A percentile compares a stretch with the other conserved stretches of the same genome.
phyloP scores from a whole-genome alignment of 1,140 invertebrate species.

The Macrobrachium rosenbergii region DNA sequence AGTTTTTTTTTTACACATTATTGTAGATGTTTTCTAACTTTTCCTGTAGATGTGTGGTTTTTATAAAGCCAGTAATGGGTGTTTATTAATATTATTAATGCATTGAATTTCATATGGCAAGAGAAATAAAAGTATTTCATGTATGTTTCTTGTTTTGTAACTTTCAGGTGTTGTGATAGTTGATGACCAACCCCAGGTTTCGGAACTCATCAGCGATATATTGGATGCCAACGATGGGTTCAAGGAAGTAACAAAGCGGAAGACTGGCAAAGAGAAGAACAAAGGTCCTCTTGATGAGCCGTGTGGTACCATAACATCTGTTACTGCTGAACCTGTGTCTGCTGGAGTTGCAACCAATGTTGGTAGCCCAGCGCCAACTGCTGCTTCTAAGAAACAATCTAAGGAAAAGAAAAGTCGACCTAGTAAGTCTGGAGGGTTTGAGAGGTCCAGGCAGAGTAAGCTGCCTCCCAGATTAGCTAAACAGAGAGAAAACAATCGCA shows the following conservation, averaged over 20 bases:
- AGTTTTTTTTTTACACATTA: not conserved
- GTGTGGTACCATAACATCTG: not conserved
- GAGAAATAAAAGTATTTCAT: not conserved
- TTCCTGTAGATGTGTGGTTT: no score
- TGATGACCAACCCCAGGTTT: constrained; percentile 75
- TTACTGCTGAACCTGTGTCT: constrained; percentile 20
- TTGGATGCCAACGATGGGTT: constrained; percentile 81
- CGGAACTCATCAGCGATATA: constrained; percentile 71
- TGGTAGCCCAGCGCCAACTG: constrained; percentile 76
- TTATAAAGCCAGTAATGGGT: no score
- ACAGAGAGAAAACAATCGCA: constrained; percentile 75
- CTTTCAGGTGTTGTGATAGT: constrained; percentile 75
- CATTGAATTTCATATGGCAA: no score
- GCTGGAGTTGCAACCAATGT: constrained; percentile 15
- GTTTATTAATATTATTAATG: no score
- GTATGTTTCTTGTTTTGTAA: constrained; percentile 58
- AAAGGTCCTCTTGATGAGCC: constrained; percentile 64
- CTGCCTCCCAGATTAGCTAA: constrained; percentile 87
- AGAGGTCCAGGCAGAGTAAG: constrained; percentile 74
- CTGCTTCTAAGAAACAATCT: constrained; percentile 63
- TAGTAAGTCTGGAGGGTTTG: constrained; percentile 66
- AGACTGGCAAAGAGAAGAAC: constrained; percentile 72
- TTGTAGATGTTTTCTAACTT: no score
- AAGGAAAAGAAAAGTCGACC: constrained; percentile 52
- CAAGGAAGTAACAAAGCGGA: constrained; percentile 88